These are phyloP conservation scores for Acanthurus lineatus DNA, from an alignment of 2,797 vertebrate genomes.

Conservation along the genomic window DNA sequence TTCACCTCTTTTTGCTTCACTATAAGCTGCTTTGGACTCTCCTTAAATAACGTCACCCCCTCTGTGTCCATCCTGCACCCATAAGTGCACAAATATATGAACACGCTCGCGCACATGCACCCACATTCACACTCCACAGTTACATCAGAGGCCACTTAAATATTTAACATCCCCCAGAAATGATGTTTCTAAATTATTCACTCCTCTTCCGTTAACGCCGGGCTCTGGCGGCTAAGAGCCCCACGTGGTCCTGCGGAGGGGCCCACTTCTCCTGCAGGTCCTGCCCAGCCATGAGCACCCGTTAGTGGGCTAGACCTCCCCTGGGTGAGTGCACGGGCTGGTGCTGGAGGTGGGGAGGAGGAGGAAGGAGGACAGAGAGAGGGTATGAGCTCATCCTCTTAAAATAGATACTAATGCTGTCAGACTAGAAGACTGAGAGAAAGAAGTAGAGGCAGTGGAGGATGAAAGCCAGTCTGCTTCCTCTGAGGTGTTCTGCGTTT, in stretches of 20 bases:
- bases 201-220: constrained; percentile 68
- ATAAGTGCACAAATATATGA: constrained; percentile 57
- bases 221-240: constrained; percentile 76
- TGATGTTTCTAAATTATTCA: constrained; percentile 83
- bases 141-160: constrained; percentile 82
- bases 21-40: constrained; percentile 42
- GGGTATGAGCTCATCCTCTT: constrained; percentile 79
- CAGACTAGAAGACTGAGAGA: constrained; percentile 71
- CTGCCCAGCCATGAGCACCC: constrained; percentile 70
- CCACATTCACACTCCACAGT: constrained; percentile 64
- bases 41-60: constrained; percentile 69
- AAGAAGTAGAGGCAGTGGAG: constrained; percentile 44
- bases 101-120: constrained; percentile 12
- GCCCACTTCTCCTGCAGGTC: constrained; percentile 66
- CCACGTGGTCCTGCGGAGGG: constrained; percentile 72
- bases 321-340: constrained; percentile 62
- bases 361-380: constrained; percentile 49
- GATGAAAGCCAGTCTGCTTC: constrained; percentile 38
- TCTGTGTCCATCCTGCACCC: constrained; percentile 57
- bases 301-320: constrained; percentile 75
- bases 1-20: constrained; percentile 52
- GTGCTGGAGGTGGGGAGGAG: constrained; percentile 66
- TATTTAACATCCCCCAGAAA: constrained; percentile 81
- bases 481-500: not conserved
- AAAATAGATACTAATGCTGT: constrained; percentile 79